These are phyloP conservation scores for Eilema sororculum DNA, from an alignment of 2,888 invertebrate species.

Conservation along the genomic window DNA sequence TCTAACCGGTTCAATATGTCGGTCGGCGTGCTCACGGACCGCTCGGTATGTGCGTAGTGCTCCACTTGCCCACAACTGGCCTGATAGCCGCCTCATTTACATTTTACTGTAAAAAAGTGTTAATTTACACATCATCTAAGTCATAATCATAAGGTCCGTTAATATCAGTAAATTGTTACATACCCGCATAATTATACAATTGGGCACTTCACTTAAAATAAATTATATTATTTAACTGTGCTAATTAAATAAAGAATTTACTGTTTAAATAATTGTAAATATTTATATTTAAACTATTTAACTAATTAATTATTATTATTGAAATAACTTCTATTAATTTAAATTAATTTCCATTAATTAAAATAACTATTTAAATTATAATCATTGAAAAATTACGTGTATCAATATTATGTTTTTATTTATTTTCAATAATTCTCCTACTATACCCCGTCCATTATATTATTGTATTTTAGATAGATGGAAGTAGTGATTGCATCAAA, in stretches of 20 bases:
- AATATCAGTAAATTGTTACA: conserved; percentile 10
- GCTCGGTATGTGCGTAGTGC: conserved; percentile 52
- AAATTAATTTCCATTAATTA: no score
- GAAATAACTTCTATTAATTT: no score
- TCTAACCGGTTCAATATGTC: conserved; percentile 55
- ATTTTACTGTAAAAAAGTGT: conserved; percentile 42
- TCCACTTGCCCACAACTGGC: conserved; percentile 52
- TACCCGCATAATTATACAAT: conserved; percentile 1
- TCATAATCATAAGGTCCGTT: conserved; percentile 16
- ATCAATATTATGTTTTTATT: background rate
- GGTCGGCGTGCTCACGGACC: conserved; percentile 38
- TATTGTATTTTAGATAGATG: no score
- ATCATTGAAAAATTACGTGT: no score
- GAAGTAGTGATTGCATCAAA: no score
- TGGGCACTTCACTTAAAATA: background rate
- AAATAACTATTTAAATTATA: no score
- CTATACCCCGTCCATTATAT: no score
- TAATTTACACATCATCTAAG: conserved; percentile 28
- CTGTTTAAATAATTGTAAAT: no score
- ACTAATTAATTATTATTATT: no score
- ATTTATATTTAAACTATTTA: no score
- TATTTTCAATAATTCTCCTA: background rate
- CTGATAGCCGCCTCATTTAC: conserved; percentile 37
- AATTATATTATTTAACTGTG: background rate
- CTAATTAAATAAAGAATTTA: no score